Conservation (phyloP, 1,140 invertebrate species). For the Drosophila sucinea region DNA sequence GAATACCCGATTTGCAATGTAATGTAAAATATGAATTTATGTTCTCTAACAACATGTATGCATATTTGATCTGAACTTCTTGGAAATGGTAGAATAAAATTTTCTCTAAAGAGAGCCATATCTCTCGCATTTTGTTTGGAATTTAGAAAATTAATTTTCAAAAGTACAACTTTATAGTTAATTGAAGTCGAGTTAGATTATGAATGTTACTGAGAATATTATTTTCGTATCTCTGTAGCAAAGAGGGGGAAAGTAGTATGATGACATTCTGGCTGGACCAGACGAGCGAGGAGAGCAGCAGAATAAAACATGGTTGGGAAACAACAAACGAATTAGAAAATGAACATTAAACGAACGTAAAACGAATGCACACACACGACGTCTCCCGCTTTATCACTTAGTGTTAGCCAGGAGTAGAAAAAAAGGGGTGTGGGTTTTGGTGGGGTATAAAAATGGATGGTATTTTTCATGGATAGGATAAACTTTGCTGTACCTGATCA, state of each 20-base stretch:
- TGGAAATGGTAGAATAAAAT: not conserved
- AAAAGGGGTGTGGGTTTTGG: conserved; percentile 20
- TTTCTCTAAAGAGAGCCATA: too few relatives aligned
- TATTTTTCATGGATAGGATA: conserved; percentile 5
- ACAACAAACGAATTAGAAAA: conserved; percentile 34
- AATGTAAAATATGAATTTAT: conserved; percentile 9
- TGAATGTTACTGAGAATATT: not conserved
- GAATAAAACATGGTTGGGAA: conserved; percentile 23
- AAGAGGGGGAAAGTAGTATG: conserved; percentile 2
- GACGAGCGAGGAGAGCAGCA: conserved; percentile 15
- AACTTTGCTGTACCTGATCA: conserved; percentile 94
- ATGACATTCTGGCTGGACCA: conserved; percentile 20
- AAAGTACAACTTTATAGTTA: not conserved
- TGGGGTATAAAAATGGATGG: conserved; percentile 14
- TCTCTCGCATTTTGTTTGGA: not conserved
- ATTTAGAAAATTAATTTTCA: too few relatives aligned
- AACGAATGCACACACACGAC: conserved; percentile 58
- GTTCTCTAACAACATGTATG: not conserved
- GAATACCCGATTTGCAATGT: conserved; percentile 22
- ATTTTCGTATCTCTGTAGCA: not conserved
- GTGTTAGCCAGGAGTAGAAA: conserved; percentile 18
- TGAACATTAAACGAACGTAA: conserved; percentile 51
- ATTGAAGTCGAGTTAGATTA: not conserved
- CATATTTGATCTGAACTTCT: conserved; percentile 6
- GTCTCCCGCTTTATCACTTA: conserved; percentile 44